A percentile compares a stretch with the other conserved stretches of the same genome.
Conservation (phyloP, 1,140 invertebrate species). For the Cydia splendana region DNA sequence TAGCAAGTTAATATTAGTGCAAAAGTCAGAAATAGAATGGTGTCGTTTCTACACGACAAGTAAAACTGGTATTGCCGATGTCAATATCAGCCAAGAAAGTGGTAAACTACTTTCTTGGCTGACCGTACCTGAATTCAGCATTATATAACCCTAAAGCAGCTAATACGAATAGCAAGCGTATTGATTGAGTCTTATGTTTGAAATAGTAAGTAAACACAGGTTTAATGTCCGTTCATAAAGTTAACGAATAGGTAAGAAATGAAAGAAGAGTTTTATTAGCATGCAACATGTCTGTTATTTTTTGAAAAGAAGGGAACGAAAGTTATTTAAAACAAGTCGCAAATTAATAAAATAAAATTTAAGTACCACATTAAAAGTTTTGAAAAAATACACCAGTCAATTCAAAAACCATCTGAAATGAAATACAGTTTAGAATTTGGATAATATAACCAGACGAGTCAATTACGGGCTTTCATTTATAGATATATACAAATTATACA, state of each 20-base stretch:
- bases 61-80: too few species aligned
- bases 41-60: too few species aligned
- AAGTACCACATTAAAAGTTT: neutral
- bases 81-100: too few species aligned
- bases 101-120: too few species aligned
- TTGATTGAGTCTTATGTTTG: neutral
- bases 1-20: too few species aligned
- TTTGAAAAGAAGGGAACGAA: neutral
- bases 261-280: neutral
- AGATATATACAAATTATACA: too few species aligned
- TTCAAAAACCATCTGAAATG: too few species aligned
- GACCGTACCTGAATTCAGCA: neutral
- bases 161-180: neutral
- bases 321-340: neutral
- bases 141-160: neutral
- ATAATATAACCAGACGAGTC: too few species aligned
- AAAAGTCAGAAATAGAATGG: too few species aligned
- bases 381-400: too few species aligned
- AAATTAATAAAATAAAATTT: neutral
- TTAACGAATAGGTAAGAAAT: neutral
- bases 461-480: too few species aligned
- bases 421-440: too few species aligned
- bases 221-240: neutral
- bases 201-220: neutral
- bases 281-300: constrained; percentile 20